These are phyloP conservation scores for Agonum fuliginosum DNA, from an alignment of 2,888 invertebrate species.

Conservation along the genomic window DNA sequence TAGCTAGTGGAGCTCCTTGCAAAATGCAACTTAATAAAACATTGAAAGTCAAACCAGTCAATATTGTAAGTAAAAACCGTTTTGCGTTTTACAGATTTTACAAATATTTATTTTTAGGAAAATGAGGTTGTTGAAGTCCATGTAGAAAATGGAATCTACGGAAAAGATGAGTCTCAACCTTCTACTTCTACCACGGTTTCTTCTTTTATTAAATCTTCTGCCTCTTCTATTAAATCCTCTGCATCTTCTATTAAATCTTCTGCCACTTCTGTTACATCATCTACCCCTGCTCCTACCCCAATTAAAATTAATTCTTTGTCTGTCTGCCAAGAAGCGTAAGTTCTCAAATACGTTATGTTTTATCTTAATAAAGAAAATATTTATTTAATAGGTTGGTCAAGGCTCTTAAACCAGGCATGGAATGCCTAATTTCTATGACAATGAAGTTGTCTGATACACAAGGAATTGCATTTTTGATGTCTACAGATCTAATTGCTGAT, in stretches of 20 bases:
- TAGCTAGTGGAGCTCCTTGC: slow-evolving; percentile 55
- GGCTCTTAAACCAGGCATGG: not conserved
- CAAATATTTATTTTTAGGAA: slow-evolving; percentile 25
- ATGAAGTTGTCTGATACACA: not conserved
- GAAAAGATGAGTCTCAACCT: not conserved
- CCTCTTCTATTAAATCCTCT: not conserved
- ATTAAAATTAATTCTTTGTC: not conserved
- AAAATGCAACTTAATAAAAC: slow-evolving; percentile 44
- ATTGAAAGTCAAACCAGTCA: slow-evolving; percentile 60
- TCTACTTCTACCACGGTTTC: too few relatives aligned
- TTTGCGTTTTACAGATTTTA: not conserved
- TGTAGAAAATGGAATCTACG: slow-evolving; percentile 42
- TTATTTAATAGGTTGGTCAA: not conserved
- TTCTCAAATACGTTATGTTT: too few relatives aligned
- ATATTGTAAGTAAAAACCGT: slow-evolving; percentile 29
- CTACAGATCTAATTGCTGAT: not conserved
- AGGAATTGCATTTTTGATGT: slow-evolving; percentile 17
- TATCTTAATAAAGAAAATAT: too few relatives aligned
- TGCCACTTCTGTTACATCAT: too few relatives aligned
- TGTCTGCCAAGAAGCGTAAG: not conserved
- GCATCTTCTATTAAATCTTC: too few relatives aligned
- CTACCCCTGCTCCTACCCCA: too few relatives aligned
- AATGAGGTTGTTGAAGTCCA: slow-evolving; percentile 29
- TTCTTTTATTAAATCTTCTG: not conserved
- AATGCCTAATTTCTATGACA: not conserved